Evolutionary conservation across 2,888 invertebrate species (phyloP).

Genomic region (Cenopis cana): DNA sequence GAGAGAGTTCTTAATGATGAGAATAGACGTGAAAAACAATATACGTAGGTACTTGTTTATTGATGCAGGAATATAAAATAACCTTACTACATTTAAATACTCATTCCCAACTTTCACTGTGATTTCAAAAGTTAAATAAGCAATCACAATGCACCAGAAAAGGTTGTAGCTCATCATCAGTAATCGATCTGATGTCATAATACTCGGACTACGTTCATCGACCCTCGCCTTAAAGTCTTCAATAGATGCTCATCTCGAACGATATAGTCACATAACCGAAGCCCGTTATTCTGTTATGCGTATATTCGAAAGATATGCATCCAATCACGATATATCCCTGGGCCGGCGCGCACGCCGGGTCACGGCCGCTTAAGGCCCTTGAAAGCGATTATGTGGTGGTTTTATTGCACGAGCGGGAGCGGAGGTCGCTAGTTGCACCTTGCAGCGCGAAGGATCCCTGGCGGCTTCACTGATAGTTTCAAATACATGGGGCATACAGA

Average conservation of each 20-base stretch:
- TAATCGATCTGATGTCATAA: slow-evolving; percentile 43
- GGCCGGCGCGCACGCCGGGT: slow-evolving; percentile 71
- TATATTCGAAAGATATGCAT: slow-evolving; percentile 60
- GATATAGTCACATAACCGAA: slow-evolving; percentile 53
- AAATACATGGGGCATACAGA: too few species aligned
- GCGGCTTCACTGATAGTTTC: too few species aligned
- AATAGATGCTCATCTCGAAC: slow-evolving; percentile 36
- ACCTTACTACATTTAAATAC: not conserved
- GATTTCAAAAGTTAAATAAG: slow-evolving; percentile 8
- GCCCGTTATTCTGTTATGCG: slow-evolving; percentile 55
- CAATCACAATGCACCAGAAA: slow-evolving; percentile 15
- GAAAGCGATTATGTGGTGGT: slow-evolving; percentile 74
- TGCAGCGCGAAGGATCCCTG: too few species aligned
- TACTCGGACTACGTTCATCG: slow-evolving; percentile 36
- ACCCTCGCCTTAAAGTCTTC: slow-evolving; percentile 41
- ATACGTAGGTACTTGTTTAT: too few species aligned
- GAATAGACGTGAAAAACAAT: too few species aligned
- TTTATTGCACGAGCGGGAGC: slow-evolving; percentile 70
- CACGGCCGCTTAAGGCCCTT: slow-evolving; percentile 84
- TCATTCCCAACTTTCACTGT: not conserved
- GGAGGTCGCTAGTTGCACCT: too few species aligned
- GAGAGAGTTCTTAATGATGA: too few species aligned
- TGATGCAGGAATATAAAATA: too few species aligned
- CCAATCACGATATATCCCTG: slow-evolving; percentile 63
- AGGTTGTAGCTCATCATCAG: slow-evolving; percentile 20